These are phyloP conservation scores for Intellagama lesueurii DNA, from an alignment of 2,797 vertebrate genomes.

Conservation along the genomic window DNA sequence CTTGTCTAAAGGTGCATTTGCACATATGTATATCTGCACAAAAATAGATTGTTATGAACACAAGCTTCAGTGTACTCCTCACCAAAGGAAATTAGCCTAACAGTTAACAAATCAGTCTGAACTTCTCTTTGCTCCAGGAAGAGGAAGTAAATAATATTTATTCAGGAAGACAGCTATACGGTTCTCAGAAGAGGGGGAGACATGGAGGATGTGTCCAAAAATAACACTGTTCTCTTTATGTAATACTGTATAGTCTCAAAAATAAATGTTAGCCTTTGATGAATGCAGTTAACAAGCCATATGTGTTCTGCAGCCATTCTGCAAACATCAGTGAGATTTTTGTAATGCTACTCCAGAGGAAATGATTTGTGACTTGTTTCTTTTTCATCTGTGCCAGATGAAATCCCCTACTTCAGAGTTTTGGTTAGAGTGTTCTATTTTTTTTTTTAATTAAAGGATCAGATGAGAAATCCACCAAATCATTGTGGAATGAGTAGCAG, in stretches of 20 bases:
- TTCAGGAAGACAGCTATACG: background rate
- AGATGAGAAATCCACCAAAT: background rate
- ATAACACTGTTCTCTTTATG: background rate
- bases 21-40: background rate
- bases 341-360: background rate
- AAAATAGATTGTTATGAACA: background rate
- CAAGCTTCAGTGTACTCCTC: background rate
- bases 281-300: background rate
- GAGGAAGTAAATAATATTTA: background rate
- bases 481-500: background rate
- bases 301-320: background rate
- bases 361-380: background rate
- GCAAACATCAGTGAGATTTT: background rate
- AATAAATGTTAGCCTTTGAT: background rate
- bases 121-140: background rate
- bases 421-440: background rate
- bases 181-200: background rate
- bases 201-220: background rate
- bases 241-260: background rate
- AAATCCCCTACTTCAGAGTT: background rate
- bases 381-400: background rate
- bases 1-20: background rate
- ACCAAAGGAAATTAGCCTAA: background rate
- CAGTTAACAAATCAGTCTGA: background rate
- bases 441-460: background rate